Evolutionary conservation across 2,797 vertebrate genomes (phyloP).

Genomic region (Lithobates pipiens): DNA sequence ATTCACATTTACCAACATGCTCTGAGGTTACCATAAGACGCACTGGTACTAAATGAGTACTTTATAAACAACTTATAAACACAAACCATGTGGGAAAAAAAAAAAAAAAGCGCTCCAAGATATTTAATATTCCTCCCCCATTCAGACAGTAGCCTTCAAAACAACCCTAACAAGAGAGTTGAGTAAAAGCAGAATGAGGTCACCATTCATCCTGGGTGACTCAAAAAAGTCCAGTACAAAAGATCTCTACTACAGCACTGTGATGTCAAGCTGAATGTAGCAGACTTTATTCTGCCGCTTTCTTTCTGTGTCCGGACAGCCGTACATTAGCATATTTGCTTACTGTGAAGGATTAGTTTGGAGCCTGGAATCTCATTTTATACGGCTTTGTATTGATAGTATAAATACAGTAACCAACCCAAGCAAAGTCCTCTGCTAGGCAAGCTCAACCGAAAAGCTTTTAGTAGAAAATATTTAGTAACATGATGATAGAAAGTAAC

Average conservation of each 20-base stretch:
- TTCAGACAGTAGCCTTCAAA: constrained; percentile 14
- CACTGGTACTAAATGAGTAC: no score
- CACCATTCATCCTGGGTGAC: constrained; percentile 22
- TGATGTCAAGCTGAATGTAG: constrained; percentile 39
- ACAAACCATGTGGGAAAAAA: no score
- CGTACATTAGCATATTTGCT: constrained; percentile 55
- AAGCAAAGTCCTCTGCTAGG: constrained; percentile 15
- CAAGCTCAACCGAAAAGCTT: constrained; percentile 18
- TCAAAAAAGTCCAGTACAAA: constrained; percentile 36
- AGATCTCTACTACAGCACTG: constrained; percentile 14
- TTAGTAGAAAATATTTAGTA: constrained; percentile 39
- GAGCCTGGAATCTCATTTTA: constrained; percentile 56
- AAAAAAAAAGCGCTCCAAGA: no score
- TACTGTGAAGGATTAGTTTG: constrained; percentile 53
- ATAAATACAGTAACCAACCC: constrained; percentile 50
- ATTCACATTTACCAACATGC: no score
- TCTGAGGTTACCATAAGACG: no score
- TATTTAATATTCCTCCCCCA: background rate
- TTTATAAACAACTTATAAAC: no score
- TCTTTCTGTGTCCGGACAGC: constrained; percentile 22
- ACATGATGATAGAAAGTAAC: no score
- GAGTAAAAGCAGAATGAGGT: constrained; percentile 39
- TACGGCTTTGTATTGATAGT: constrained; percentile 46
- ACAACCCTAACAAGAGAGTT: constrained; percentile 7
- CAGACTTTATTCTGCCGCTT: constrained; percentile 19